Base-by-base conservation (phyloP, 2,797 vertebrate genomes). In the Silurus lanzhouensis region DNA sequence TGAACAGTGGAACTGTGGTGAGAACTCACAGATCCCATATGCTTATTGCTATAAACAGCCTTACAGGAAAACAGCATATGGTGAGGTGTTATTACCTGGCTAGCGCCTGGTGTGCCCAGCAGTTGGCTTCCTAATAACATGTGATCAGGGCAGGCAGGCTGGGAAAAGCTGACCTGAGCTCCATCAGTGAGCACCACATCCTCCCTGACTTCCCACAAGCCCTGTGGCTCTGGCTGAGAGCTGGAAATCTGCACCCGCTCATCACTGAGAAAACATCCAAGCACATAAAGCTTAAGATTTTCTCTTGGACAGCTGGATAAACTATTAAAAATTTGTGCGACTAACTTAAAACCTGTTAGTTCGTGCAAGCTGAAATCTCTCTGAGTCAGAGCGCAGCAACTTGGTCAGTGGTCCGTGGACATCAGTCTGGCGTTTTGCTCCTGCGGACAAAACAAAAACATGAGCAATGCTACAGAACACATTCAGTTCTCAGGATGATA, bases 61-160 rank as follows among this genome's bases (percentile, higher is more conserved):
- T 63, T 27, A 74, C 38, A 74, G 27, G 48, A 9, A 61, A 4
- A 58, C 20, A 61, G n/a, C 68, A 60, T 46, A 46, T 64, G 22
- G 71, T 64, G 5, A 46, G 66, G 46, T 38, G 72, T n/a, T 9
- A 44, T 84, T 92, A 99, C 98, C 97, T 99, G 98, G 71, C 98
- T 99, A 88, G 97, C 96, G 72, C 98, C 97, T 0, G 98, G 98
- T 0, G 98, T 99, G 67, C 95, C 96, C 14, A 98, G 90, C 27
- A 98, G 92, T 70, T 99, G 98, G 91, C 96, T 99, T 31, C 96
- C 96, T 76, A 99, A 91, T 84, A 99, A 91, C 98, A 99, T 99
- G 92, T 99, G 97, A 83, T 99, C 98, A 0, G 96, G 96, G 90
- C 96, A 96, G 68, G 95, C 92, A 0, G 98, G 98, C 91, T 99